Percentiles rank a stretch among this genome's conserved stretches.
phyloP scores from a whole-genome alignment of 2,113 vertebrate genomes.

The Psittacus erithacus region DNA sequence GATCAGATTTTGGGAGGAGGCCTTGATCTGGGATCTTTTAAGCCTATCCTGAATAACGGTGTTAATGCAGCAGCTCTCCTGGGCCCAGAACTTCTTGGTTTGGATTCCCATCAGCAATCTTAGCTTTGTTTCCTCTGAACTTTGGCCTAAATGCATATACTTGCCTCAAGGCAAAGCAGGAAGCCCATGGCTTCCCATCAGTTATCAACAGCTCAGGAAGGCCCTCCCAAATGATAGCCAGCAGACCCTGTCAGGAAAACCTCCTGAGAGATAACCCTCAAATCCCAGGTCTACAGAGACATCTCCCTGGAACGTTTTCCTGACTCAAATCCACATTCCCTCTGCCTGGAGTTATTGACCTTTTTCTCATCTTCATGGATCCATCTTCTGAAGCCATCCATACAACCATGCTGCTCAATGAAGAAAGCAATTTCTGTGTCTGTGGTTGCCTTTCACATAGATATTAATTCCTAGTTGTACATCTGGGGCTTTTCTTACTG shows the following conservation, averaged over 20 bases:
- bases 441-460: neutral
- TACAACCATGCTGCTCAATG: neutral
- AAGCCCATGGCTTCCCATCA: constrained; percentile 30
- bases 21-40: neutral
- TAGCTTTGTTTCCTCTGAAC: constrained; percentile 31
- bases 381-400: neutral
- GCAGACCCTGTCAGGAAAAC: constrained; percentile 27
- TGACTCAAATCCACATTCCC: neutral
- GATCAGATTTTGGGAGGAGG: constrained; percentile 27
- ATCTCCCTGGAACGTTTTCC: neutral
- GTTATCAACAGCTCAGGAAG: constrained; percentile 59
- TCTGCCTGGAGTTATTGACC: neutral
- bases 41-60: neutral
- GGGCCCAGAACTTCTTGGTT: neutral
- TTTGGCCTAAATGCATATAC: neutral
- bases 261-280: constrained; percentile 45
- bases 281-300: neutral
- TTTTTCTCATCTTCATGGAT: neutral
- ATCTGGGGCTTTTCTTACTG: neutral
- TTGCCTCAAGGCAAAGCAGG: constrained; percentile 19
- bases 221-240: constrained; percentile 10
- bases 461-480: neutral
- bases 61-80: neutral
- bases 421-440: neutral
- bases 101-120: neutral